A percentile compares a stretch with the other conserved stretches of the same genome.
Evolutionary conservation across 2,888 invertebrate genomes (phyloP).

Genomic region (Caenorhabditis virilis): DNA sequence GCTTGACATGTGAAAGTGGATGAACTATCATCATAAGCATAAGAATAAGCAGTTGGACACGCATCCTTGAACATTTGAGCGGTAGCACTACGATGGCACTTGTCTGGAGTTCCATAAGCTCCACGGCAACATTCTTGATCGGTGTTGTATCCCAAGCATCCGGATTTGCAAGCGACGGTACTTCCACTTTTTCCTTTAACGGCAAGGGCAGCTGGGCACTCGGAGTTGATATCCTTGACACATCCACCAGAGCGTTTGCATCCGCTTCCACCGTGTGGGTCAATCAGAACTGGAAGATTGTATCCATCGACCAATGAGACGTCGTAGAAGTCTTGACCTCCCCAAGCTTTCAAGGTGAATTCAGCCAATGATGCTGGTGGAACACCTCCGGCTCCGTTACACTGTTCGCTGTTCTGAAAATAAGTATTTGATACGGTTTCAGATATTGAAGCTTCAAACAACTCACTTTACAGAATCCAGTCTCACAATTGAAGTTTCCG

Average conservation of each 20-base stretch:
- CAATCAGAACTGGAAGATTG: conserved; percentile 66
- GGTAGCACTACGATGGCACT: conserved; percentile 68
- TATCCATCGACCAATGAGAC: conserved; percentile 73
- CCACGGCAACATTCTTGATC: conserved; percentile 73
- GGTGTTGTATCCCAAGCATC: conserved; percentile 72
- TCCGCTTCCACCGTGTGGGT: conserved; percentile 28
- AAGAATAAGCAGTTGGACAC: conserved; percentile 74
- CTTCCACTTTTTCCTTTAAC: conserved; percentile 40
- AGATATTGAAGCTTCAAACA: not conserved
- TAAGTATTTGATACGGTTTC: not conserved
- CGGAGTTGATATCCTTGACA: conserved; percentile 37
- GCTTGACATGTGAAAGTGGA: conserved; percentile 72
- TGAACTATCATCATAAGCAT: conserved; percentile 73
- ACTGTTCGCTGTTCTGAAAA: conserved; percentile 59
- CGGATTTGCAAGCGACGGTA: conserved; percentile 72
- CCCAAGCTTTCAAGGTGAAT: conserved; percentile 70
- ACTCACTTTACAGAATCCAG: conserved; percentile 55
- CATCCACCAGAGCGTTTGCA: conserved; percentile 45
- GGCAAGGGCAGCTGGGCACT: conserved; percentile 37
- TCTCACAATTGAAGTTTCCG: conserved; percentile 54
- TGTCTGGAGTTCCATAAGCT: conserved; percentile 70
- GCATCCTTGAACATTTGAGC: conserved; percentile 70
- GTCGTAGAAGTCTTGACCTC: conserved; percentile 71
- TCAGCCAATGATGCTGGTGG: conserved; percentile 71
- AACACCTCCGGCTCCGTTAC: conserved; percentile 70